These are phyloP conservation scores for Phylloscopus whistleri DNA, from an alignment of 2,113 vertebrate species.

Conservation along the genomic window DNA sequence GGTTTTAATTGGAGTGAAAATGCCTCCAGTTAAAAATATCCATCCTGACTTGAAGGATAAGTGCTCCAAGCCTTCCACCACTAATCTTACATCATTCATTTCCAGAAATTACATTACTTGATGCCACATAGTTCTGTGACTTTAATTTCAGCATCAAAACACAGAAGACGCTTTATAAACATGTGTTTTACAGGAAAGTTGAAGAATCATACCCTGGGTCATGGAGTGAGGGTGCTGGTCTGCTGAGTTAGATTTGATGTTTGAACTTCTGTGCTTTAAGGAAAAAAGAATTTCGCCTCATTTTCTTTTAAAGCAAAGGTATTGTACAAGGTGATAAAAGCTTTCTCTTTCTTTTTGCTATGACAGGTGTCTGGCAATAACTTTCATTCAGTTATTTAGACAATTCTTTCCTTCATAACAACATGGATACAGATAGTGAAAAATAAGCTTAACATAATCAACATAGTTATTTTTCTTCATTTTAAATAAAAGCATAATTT, in stretches of 20 bases:
- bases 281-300: not conserved
- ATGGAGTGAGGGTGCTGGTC: rapidly evolving
- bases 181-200: not conserved
- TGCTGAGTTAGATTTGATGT: not conserved
- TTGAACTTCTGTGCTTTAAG: not conserved
- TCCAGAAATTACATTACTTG: not conserved
- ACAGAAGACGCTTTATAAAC: not conserved
- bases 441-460: not conserved
- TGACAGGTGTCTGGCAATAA: not conserved
- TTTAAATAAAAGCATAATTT: not conserved
- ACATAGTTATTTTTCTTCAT: not conserved
- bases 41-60: not conserved
- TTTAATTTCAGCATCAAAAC: not conserved
- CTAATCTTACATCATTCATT: not conserved
- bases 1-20: not conserved
- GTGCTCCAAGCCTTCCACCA: not conserved
- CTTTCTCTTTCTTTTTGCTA: not conserved
- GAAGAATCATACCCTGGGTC: not conserved
- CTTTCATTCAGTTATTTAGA: not conserved
- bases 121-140: not conserved
- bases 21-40: not conserved
- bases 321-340: not conserved
- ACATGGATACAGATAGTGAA: not conserved
- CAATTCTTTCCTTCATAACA: not conserved
- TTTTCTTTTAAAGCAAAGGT: not conserved